Evolutionary conservation across 2,797 vertebrate genomes (phyloP), one percentile per base, ranked within the genome.

Genomic region (Anabas testudineus): DNA sequence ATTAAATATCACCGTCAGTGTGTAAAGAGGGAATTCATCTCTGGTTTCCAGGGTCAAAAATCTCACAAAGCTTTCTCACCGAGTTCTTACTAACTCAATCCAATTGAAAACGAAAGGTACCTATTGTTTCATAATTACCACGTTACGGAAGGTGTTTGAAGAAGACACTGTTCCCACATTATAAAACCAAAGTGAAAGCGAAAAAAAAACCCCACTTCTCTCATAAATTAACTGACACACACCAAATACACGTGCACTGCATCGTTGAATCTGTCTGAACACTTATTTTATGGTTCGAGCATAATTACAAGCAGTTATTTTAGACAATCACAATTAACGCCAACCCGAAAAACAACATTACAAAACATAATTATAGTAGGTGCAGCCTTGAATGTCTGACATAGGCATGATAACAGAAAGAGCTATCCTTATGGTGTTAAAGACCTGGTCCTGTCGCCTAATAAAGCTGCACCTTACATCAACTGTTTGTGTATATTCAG

Each of bases 91-190:
- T 14, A 65, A 45, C 6, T 26, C 7, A 58, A 58, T 37, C 7
- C 14, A 1, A 15, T 21, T 21, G 3, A n/a, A 42, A 16, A 28
- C 45, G 41, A 7, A 36, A 22, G 2, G 13, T 4, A 52, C 5
- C 16, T 0, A 37, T 70, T 80, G 48, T 51, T 64, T 67, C 42
- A 67, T 59, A 16, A 54, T 55, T 7, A 30, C 28, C 5, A 19
- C 18, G n/a, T 54, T 63, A 9, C 7, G 12, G 18, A 71, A 19
- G 10, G 10, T 54, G 49, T 65, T 7, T 47, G 15, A 67, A 64
- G 0, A 45, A 36, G 8, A 3, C 15, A 15, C 52, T 34, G 42
- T 56, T 48, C 15, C 1, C 46, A 61, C 9, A 49, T 63, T 59
- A 47, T 55, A 58, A 76, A 37, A 55, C 15, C 24, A 34, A 0